These are phyloP conservation scores for Ophion obscuratus DNA, from an alignment of 2,888 invertebrate species.

Conservation along the genomic window DNA sequence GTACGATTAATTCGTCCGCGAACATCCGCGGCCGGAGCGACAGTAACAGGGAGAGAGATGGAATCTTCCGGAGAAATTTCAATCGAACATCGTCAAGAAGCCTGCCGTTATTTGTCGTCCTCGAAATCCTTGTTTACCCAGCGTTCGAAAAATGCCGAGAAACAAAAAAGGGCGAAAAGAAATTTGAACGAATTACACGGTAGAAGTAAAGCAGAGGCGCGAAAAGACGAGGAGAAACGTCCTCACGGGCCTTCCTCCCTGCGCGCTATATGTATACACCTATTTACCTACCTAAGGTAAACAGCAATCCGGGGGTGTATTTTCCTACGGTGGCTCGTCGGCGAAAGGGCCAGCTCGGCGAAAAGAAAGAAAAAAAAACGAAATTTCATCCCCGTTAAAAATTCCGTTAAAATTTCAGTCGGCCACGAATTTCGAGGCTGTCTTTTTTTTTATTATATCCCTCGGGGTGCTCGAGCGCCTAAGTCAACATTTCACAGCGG, in stretches of 20 bases:
- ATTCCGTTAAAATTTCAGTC: conserved; percentile 43
- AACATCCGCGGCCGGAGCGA: neutral
- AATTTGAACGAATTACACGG: neutral
- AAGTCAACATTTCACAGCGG: conserved; percentile 59
- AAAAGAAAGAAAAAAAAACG: conserved; percentile 41
- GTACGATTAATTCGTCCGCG: conserved; percentile 64
- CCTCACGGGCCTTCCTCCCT: conserved; percentile 55
- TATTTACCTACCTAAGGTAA: conserved; percentile 72
- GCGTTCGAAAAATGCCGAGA: conserved; percentile 3
- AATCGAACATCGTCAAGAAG: neutral
- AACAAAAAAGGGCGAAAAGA: neutral
- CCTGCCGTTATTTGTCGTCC: neutral
- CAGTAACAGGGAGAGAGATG: neutral
- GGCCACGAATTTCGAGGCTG: conserved; percentile 67
- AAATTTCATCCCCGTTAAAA: conserved; percentile 64
- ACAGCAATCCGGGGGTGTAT: conserved; percentile 67
- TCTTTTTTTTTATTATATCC: conserved; percentile 61
- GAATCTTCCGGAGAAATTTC: neutral
- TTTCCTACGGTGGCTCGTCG: conserved; percentile 56
- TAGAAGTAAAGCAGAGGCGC: conserved; percentile 37
- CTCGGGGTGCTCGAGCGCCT: conserved; percentile 34
- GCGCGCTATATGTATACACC: conserved; percentile 39
- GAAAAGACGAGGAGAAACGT: conserved; percentile 27
- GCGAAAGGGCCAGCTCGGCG: conserved; percentile 19
- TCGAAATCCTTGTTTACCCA: neutral